Percentiles rank a stretch among this genome's conserved stretches.
These are phyloP conservation scores for Telmatherina bonti DNA, from an alignment of 2,797 vertebrate genomes.

Conservation along the genomic window DNA sequence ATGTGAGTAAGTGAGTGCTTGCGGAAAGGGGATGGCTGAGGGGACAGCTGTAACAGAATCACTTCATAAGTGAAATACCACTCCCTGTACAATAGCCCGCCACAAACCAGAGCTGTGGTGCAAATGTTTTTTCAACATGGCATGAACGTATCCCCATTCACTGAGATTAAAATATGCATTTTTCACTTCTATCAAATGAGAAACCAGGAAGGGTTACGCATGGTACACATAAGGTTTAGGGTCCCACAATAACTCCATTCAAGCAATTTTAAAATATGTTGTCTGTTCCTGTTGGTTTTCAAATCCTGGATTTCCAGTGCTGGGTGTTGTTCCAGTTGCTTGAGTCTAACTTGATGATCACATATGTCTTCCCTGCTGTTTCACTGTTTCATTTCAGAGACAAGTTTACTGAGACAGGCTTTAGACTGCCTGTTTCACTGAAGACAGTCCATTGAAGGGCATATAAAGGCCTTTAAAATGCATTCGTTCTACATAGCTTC, in stretches of 20 bases:
- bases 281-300: slow-evolving; percentile 37
- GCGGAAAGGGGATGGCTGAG: slow-evolving; percentile 70
- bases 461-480: slow-evolving; percentile 70
- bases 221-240: slow-evolving; percentile 49
- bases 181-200: slow-evolving; percentile 78
- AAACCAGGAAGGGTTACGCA: slow-evolving; percentile 68
- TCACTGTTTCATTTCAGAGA: slow-evolving; percentile 62
- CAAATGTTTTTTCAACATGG: slow-evolving; percentile 90
- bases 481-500: slow-evolving; percentile 78
- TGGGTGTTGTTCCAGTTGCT: slow-evolving; percentile 13
- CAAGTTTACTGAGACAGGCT: slow-evolving; percentile 67
- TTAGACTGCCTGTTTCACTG: slow-evolving; percentile 52
- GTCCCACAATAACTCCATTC: slow-evolving; percentile 47
- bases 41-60: slow-evolving; percentile 87
- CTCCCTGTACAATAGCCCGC: slow-evolving; percentile 89
- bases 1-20: slow-evolving; percentile 77
- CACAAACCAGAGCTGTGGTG: slow-evolving; percentile 89
- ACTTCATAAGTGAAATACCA: slow-evolving; percentile 93
- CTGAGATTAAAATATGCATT: slow-evolving; percentile 80
- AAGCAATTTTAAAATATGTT: slow-evolving; percentile 43
- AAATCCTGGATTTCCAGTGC: slow-evolving; percentile 24
- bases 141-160: slow-evolving; percentile 80
- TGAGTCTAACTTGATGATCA: slow-evolving; percentile 45
- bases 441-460: slow-evolving; percentile 64
- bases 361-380: slow-evolving; percentile 58